A percentile compares a stretch with the other conserved stretches of the same genome.
Evolutionary conservation across 2,888 invertebrate genomes (phyloP).

Genomic region (Cacoxenus indagator): DNA sequence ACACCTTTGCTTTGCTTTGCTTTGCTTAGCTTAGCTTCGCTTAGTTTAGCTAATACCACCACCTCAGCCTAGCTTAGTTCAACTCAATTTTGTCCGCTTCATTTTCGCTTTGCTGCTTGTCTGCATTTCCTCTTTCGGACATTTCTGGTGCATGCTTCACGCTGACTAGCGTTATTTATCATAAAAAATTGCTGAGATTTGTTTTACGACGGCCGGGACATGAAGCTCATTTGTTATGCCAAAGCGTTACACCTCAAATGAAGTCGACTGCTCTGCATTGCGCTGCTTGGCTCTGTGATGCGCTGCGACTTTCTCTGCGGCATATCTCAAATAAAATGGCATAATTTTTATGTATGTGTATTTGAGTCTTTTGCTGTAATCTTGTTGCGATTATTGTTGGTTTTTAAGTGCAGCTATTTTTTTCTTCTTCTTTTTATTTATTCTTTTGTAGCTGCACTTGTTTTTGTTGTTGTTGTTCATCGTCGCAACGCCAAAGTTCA

Average conservation of each 20-base stretch:
- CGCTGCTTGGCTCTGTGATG: background rate
- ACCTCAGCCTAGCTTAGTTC: background rate
- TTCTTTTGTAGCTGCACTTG: background rate
- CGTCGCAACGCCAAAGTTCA: constrained; percentile 49
- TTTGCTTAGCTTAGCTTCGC: background rate
- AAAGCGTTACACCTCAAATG: constrained; percentile 38
- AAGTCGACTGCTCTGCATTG: background rate
- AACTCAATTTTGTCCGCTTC: background rate
- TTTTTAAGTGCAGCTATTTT: too few species aligned
- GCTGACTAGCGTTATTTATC: constrained; percentile 54
- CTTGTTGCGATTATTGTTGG: too few species aligned
- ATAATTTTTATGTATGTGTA: too few species aligned
- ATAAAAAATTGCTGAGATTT: constrained; percentile 61
- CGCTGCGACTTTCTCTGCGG: too few species aligned
- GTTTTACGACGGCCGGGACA: constrained; percentile 62
- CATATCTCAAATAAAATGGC: background rate
- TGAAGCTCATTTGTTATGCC: constrained; percentile 58
- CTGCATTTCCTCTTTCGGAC: background rate
- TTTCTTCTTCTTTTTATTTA: too few species aligned
- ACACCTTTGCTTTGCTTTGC: background rate
- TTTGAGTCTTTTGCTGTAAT: too few species aligned
- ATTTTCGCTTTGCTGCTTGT: background rate
- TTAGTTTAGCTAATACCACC: background rate
- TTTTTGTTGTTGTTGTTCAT: constrained; percentile 27
- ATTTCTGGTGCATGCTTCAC: constrained; percentile 13